Conservation (phyloP, 2,797 vertebrate species). For the Semaprochilodus insignis region DNA sequence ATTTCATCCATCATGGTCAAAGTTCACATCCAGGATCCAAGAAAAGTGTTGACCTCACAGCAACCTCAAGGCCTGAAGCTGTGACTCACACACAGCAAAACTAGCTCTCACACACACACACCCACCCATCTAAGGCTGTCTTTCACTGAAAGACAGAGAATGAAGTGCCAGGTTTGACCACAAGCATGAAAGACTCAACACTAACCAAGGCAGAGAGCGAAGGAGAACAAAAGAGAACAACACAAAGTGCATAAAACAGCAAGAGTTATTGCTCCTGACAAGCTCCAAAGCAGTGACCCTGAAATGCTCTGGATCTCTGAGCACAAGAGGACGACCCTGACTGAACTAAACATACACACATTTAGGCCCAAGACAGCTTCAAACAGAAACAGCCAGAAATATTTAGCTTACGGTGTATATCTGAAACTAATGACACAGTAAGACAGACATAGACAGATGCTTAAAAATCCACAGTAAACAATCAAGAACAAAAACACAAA, state of each 20-base stretch:
- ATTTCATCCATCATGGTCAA: constrained; percentile 15
- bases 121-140: constrained; percentile 3
- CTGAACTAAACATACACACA: constrained; percentile 2
- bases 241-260: constrained; percentile 23
- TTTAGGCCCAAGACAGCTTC: neutral
- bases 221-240: constrained; percentile 37
- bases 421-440: neutral
- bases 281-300: constrained; percentile 27
- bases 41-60: constrained; percentile 26
- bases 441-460: neutral
- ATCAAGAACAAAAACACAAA: neutral
- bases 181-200: constrained; percentile 17
- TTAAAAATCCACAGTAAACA: constrained; percentile 13
- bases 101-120: neutral
- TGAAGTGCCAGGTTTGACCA: constrained; percentile 1
- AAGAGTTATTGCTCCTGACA: constrained; percentile 25
- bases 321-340: neutral
- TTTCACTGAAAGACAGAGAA: constrained; percentile 22
- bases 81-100: neutral
- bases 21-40: constrained; percentile 35
- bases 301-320: constrained; percentile 24
- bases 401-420: neutral
- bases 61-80: constrained; percentile 22
- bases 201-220: constrained; percentile 2
- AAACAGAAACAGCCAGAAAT: neutral